phyloP scores from a whole-genome alignment of 2,113 vertebrate species.

The Sapayoa aenigma region DNA sequence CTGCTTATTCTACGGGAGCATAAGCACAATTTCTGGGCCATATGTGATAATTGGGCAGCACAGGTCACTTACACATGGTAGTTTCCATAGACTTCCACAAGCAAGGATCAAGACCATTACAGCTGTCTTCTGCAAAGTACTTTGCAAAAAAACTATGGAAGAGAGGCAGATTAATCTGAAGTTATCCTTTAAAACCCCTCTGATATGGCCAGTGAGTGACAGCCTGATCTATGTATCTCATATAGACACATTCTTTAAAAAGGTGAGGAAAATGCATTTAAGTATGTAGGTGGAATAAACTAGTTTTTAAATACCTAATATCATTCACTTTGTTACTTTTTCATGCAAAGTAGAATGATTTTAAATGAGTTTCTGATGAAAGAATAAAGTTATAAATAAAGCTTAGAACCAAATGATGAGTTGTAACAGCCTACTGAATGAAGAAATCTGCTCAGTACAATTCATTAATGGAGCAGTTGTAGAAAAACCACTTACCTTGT shows the following conservation, averaged over 20 bases:
- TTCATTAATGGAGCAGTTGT: neutral
- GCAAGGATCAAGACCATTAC: neutral
- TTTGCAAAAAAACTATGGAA: neutral
- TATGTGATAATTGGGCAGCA: neutral
- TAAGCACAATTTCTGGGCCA: neutral
- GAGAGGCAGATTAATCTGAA: neutral
- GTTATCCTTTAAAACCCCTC: neutral
- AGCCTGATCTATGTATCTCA: neutral
- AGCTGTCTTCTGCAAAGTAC: neutral
- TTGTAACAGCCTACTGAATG: neutral
- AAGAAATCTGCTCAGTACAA: neutral
- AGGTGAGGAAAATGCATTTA: neutral
- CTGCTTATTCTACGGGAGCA: rapidly evolving
- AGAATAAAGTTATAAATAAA: constrained; percentile 15
- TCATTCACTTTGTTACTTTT: neutral
- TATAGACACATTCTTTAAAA: neutral
- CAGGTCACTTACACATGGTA: neutral
- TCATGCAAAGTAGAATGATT: neutral
- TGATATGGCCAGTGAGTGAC: neutral
- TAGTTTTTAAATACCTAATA: neutral
- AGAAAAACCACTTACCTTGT: neutral
- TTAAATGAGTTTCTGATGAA: neutral
- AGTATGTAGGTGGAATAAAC: neutral
- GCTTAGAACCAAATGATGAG: neutral
- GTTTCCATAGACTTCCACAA: neutral